Percentiles rank a stretch among this genome's conserved stretches.
phyloP scores from a whole-genome alignment of 1,140 invertebrate species.

The Acromyrmex echinatior region DNA sequence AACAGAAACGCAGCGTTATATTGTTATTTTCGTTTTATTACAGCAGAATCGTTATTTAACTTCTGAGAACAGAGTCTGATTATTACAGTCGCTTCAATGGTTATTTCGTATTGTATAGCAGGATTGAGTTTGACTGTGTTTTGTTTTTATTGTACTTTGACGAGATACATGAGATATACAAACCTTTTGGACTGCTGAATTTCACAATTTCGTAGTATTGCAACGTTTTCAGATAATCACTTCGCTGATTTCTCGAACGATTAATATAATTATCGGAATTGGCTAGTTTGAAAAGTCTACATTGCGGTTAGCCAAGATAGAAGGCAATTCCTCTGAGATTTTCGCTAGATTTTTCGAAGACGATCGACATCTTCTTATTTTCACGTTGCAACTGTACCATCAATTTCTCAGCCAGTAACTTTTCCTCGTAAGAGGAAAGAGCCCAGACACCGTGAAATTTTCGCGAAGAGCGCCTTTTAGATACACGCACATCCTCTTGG shows the following conservation, averaged over 20 bases:
- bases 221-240: conserved; percentile 49
- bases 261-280: conserved; percentile 42
- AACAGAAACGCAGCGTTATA: not conserved
- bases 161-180: conserved; percentile 6
- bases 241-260: conserved; percentile 26
- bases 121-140: not conserved
- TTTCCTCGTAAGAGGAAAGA: conserved; percentile 48
- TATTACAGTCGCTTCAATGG: conserved; percentile 9
- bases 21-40: conserved; percentile 18
- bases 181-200: not conserved
- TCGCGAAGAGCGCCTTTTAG: conserved; percentile 54
- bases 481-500: conserved; percentile 43
- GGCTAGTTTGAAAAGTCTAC: conserved; percentile 54
- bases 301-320: conserved; percentile 61
- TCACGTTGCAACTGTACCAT: conserved; percentile 52
- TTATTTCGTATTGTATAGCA: conserved; percentile 7
- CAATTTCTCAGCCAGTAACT: conserved; percentile 60
- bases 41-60: conserved; percentile 1
- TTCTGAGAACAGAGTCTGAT: not conserved
- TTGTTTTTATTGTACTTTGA: not conserved
- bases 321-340: conserved; percentile 30
- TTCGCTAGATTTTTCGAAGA: conserved; percentile 47
- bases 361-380: conserved; percentile 59
- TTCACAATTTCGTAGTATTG: not conserved
- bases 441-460: conserved; percentile 53